Evolutionary conservation across 1,140 invertebrate species (phyloP), one percentile per base, ranked within the genome.

Genomic region (Scylla paramamosain): DNA sequence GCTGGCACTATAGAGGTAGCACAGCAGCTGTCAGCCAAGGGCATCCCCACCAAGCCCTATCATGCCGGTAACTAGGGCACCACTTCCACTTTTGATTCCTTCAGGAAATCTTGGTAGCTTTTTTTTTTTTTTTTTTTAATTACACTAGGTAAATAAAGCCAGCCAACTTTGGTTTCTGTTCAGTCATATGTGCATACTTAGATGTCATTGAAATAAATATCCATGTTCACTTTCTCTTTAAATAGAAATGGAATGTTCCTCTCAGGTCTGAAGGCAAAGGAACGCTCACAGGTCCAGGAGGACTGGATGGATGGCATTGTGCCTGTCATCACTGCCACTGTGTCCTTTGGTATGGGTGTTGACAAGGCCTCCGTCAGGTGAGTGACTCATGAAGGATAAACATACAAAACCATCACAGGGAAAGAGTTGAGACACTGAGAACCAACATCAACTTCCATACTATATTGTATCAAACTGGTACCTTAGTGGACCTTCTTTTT

Each of bases 271-370:
- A 97, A 97, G 45, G 96, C 97, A 67, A 96, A 96, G 83, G 96
- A 97, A 86, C 96, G 98, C 91, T 96, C 97, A 31, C 96, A 97
- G 90, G 97, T 97, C 28, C 98, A 98, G 96, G 97, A 97, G 86
- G 97, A 97, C 32, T 98, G 98, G 98, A 98, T 98, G 97, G 96
- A 97, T 92, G 98, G 98, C 16, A 97, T 97, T 92, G 97, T 97
- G 82, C 97, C 98, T 87, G 97, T 98, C 4, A 98, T 98, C 89
- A 97, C 97, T 87, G 97, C 97, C 12, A 98, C 98, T 28, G 97
- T 98, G 95, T 98, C 98, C 96, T 98, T 98, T 97, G 98, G 98
- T 32, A 98, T 98, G 98, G 98, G 98, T 83, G 97, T 98, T 28
- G 98, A 98, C 96, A 98, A 98, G 97, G 96, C 97, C 2, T 97